Evolutionary conservation across 2,888 invertebrate species (phyloP), one percentile per base, ranked within the genome.

Genomic region (Colostygia pectinataria): DNA sequence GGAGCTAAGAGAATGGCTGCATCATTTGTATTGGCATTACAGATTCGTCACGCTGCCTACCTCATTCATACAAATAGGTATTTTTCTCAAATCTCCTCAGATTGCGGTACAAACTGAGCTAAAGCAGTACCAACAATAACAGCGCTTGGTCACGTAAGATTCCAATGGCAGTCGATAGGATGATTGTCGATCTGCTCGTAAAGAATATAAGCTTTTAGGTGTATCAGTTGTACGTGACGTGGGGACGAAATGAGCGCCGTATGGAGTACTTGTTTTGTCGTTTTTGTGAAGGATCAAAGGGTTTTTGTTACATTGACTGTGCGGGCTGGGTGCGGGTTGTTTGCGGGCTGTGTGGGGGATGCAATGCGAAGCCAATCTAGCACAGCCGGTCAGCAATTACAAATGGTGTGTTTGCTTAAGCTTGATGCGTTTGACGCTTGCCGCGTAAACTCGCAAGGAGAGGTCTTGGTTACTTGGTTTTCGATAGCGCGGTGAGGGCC

Each of bases 161-260:
- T 38, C 46, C 42, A 39, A 52, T 47, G 46, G 52, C 42, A 41
- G 41, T 42, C 46, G 38, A 42, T 41, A 31, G 9, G 47, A 52
- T 57, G 63, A 63, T 60, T 55, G 57, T 32, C 54, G 53, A 58
- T 56, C 33, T 41, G 54, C 41, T 39, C 68, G 67, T 80, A 77
- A 78, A 77, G 75, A 71, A 72, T 68, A 74, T 68, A 63, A 61
- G 71, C 70, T 69, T 71, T 74, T 76, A 73, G 69, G 68, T 68
- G 72, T 78, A 77, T 77, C 63, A 55, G 63, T 39, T 6, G 60
- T 48, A 70, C 72, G 71, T 71, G 71, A 68, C 36, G 57, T 56
- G 71, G 50, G 49, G 44, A 32, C 53, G 43, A 62, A 68, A 52
- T 39, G 29, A 13, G 8, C 13, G 2, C 10, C 14, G 24, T 18